A percentile compares a stretch with the other conserved stretches of the same genome.
These are phyloP conservation scores for Chloebia gouldiae DNA, from an alignment of 2,113 vertebrate species.

Conservation along the genomic window DNA sequence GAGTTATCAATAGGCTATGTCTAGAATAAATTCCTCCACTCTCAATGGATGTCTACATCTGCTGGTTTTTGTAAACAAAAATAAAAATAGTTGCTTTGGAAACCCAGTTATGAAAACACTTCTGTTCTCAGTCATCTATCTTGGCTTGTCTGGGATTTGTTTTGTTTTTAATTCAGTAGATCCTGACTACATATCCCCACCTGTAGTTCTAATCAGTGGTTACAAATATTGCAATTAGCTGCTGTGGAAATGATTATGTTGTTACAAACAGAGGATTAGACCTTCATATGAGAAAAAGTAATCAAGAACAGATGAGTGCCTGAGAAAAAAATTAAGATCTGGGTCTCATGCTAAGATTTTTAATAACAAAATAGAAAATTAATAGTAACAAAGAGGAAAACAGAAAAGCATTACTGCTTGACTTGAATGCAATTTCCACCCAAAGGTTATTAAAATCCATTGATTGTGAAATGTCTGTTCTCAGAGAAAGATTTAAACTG, in stretches of 20 bases:
- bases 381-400: background rate
- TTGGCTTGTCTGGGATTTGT: background rate
- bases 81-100: background rate
- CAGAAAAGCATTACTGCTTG: background rate
- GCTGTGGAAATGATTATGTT: conserved; percentile 67
- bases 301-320: conserved; percentile 32
- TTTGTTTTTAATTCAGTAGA: conserved; percentile 33
- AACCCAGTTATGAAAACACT: background rate
- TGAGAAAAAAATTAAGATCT: conserved; percentile 11
- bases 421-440: background rate
- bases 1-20: background rate
- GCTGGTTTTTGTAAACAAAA: background rate
- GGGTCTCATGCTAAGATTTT: conserved; percentile 21
- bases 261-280: conserved; percentile 70
- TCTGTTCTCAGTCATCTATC: background rate
- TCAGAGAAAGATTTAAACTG: conserved; percentile 32
- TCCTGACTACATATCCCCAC: conserved; percentile 35
- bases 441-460: conserved; percentile 37
- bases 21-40: background rate
- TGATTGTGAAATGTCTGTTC: conserved; percentile 34
- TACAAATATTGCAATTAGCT: conserved; percentile 62
- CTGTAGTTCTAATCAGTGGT: conserved; percentile 61
- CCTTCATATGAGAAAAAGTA: background rate
- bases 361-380: background rate
- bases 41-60: background rate